These are phyloP conservation scores for Silurus meridionalis DNA, from an alignment of 2,113 vertebrate species.

Conservation along the genomic window DNA sequence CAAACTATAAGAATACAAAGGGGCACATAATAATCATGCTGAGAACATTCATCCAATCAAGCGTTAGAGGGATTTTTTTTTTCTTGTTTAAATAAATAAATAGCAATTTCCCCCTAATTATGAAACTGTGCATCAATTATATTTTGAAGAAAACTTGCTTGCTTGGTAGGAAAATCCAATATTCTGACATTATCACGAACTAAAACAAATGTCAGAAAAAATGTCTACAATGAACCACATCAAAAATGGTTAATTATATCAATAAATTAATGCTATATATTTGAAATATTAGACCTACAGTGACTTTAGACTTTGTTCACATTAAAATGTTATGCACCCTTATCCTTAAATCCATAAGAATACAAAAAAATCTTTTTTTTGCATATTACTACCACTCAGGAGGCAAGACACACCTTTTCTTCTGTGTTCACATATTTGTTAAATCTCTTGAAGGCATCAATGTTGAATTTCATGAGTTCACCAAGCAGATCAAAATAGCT, in stretches of 20 bases:
- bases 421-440: constrained; percentile 98
- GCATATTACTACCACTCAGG: background rate
- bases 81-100: background rate
- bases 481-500: constrained; percentile 98
- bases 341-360: background rate
- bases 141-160: background rate
- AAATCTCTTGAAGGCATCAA: constrained; percentile 97
- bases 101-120: background rate
- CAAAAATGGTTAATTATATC: background rate
- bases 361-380: no score
- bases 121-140: background rate
- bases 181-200: background rate
- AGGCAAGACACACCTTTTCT: constrained; percentile 81
- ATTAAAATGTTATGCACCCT: background rate
- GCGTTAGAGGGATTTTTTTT: background rate
- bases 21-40: background rate
- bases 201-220: background rate
- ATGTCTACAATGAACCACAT: background rate
- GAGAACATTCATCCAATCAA: background rate
- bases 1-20: constrained; percentile 78
- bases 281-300: background rate
- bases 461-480: constrained; percentile 99
- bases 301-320: background rate
- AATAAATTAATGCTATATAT: background rate
- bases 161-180: background rate